Percentiles rank a stretch among this genome's conserved stretches.
phyloP scores from a whole-genome alignment of 1,140 invertebrate species.

The Eriocheir sinensis region DNA sequence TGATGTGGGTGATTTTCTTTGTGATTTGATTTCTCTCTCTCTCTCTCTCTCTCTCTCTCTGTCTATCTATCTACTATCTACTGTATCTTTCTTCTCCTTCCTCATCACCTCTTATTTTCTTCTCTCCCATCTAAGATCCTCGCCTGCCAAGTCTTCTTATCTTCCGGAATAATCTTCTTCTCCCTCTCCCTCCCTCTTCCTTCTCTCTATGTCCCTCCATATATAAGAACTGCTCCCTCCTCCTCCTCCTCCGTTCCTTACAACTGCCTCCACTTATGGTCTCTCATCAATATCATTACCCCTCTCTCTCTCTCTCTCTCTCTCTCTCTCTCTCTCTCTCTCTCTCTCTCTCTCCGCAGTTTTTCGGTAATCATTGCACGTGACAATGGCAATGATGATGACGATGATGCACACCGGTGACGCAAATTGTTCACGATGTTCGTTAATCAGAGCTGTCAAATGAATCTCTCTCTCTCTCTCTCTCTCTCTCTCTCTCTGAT shows the following conservation, averaged over 20 bases:
- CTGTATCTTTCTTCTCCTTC: not conserved
- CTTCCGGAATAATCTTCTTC: not conserved
- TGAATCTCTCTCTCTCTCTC: slow-evolving; percentile 1
- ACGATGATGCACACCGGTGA: no score
- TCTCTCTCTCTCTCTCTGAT: slow-evolving; percentile 12
- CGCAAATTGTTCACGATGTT: no score
- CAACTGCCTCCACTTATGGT: no score
- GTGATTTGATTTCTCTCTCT: not conserved
- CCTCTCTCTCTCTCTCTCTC: slow-evolving; percentile 20
- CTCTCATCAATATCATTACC: not conserved
- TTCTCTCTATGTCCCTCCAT: not conserved
- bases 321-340: slow-evolving; percentile 22
- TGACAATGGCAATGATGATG: no score
- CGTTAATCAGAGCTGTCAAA: not conserved
- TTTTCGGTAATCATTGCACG: not conserved
- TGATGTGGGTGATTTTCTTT: not conserved
- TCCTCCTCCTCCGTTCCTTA: not conserved
- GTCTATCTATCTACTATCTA: not conserved
- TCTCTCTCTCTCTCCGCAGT: not conserved
- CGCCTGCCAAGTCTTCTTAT: not conserved
- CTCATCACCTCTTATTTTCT: not conserved
- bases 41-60: slow-evolving; percentile 4
- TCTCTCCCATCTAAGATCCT: not conserved
- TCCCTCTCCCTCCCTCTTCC: not conserved
- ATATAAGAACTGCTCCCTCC: not conserved